Conservation (phyloP, 2,113 vertebrate genomes). For the Bathybates hornii region DNA sequence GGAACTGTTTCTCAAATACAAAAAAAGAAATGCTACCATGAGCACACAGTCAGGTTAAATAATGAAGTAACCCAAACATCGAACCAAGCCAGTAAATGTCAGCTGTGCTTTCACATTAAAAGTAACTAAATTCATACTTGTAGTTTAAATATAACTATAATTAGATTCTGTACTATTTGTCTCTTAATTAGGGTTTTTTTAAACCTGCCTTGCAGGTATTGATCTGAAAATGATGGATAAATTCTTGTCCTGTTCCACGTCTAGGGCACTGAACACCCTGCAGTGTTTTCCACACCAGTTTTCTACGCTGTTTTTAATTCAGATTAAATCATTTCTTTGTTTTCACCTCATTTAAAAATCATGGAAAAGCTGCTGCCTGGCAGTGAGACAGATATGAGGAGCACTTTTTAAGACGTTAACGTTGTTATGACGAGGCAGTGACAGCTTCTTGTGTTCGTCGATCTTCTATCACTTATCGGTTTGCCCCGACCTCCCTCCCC, state of each 20-base stretch:
- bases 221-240: background rate
- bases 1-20: background rate
- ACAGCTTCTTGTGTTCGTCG: background rate
- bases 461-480: background rate
- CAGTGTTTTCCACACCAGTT: background rate
- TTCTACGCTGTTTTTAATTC: background rate
- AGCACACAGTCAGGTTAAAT: background rate
- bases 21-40: background rate
- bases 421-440: background rate
- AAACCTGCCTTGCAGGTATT: background rate
- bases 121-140: background rate
- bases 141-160: background rate
- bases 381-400: background rate
- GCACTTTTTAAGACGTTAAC: background rate
- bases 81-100: background rate
- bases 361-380: background rate
- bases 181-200: fast-evolving
- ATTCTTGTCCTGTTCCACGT: fast-evolving
- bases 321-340: background rate
- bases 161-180: background rate
- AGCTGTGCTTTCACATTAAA: background rate
- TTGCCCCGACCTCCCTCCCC: background rate
- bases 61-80: background rate
- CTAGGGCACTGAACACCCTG: background rate
- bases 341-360: background rate